These are phyloP conservation scores for Agrotis clavis DNA, from an alignment of 2,888 invertebrate genomes.

Conservation along the genomic window DNA sequence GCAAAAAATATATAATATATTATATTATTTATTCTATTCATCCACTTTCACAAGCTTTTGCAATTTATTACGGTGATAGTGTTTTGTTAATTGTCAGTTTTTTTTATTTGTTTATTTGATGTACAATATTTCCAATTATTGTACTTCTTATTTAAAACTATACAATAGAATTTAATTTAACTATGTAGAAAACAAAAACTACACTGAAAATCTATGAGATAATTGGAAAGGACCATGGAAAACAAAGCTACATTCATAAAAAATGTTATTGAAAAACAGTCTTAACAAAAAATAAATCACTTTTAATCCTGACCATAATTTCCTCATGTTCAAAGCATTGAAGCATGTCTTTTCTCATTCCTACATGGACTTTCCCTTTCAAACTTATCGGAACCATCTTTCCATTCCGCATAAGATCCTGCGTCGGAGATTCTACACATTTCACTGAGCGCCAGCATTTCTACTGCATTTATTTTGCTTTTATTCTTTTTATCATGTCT, in stretches of 20 bases:
- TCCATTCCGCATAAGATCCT: constrained; percentile 60
- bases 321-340: constrained; percentile 29
- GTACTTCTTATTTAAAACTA: no score
- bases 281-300: not conserved
- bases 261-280: constrained; percentile 1
- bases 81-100: no score
- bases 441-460: constrained; percentile 55
- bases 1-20: not conserved
- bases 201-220: no score
- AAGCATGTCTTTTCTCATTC: constrained; percentile 50
- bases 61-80: not conserved
- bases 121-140: no score
- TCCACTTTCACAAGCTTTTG: no score
- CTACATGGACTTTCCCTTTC: constrained; percentile 60
- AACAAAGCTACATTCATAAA: not conserved
- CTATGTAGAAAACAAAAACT: no score
- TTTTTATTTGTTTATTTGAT: no score
- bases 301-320: constrained; percentile 12
- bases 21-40: no score
- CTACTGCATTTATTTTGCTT: constrained; percentile 53
- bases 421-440: constrained; percentile 53
- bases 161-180: no score
- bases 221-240: no score
- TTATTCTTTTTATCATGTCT: constrained; percentile 47
- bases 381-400: constrained; percentile 56